Evolutionary conservation across 2,797 vertebrate genomes (phyloP).

Genomic region (Gambusia yucatana): DNA sequence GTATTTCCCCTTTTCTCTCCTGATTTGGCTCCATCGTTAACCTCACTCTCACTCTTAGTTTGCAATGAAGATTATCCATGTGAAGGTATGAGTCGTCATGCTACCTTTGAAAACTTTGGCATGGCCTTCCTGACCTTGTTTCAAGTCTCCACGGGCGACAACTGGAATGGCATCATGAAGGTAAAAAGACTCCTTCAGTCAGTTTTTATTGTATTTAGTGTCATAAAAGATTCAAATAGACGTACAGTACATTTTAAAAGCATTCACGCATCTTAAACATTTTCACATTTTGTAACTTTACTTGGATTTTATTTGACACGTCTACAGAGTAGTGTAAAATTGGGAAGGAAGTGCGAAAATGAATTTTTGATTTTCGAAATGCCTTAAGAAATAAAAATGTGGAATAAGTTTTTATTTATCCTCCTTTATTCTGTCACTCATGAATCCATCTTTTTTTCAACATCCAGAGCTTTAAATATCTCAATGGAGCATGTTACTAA

Average conservation of each 20-base stretch:
- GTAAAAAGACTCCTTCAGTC: conserved; percentile 80
- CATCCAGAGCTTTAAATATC: too few relatives aligned
- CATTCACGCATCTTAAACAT: not conserved
- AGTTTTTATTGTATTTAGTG: not conserved
- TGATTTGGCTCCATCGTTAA: conserved; percentile 19
- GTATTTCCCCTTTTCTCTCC: conserved; percentile 20
- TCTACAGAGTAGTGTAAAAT: not conserved
- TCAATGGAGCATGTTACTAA: not conserved
- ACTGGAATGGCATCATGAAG: conserved; percentile 99
- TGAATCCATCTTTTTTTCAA: too few relatives aligned
- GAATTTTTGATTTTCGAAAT: not conserved
- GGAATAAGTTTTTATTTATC: not conserved
- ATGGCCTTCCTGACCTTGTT: conserved; percentile 99
- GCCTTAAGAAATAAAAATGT: not conserved
- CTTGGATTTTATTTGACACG: not conserved
- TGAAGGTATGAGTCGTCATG: conserved; percentile 97
- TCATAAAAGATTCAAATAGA: not conserved
- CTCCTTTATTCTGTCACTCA: not conserved
- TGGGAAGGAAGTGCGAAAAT: not conserved
- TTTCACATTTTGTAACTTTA: not conserved
- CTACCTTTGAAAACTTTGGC: conserved; percentile 98
- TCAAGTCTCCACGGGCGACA: conserved; percentile 97
- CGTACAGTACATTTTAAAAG: not conserved
- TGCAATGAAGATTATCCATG: conserved; percentile 96
- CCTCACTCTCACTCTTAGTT: conserved; percentile 77